These are phyloP conservation scores for Ceyx margarethae DNA, from an alignment of 2,113 vertebrate species.

Conservation along the genomic window DNA sequence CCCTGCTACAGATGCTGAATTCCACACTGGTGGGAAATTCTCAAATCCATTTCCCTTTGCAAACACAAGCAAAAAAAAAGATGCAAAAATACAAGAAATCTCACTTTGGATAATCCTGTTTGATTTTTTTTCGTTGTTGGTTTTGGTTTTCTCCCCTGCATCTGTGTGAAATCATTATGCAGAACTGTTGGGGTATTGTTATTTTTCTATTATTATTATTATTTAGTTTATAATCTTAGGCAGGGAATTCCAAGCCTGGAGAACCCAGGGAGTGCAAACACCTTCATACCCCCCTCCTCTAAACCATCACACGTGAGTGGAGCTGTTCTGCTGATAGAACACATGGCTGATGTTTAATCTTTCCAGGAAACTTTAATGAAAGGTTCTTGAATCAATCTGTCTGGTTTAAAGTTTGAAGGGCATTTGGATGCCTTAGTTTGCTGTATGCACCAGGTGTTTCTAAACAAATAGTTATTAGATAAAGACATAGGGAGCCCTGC, in stretches of 20 bases:
- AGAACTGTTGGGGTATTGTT: not conserved
- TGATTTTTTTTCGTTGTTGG: no score
- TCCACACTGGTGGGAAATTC: conserved; percentile 12
- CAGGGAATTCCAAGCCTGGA: not conserved
- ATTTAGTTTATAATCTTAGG: not conserved
- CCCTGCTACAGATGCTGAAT: conserved; percentile 15
- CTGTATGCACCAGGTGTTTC: conserved; percentile 32
- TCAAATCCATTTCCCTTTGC: conserved; percentile 11
- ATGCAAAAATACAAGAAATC: not conserved
- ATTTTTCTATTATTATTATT: not conserved
- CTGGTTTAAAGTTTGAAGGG: conserved; percentile 66
- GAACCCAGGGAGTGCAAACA: not conserved
- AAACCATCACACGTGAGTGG: not conserved
- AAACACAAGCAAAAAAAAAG: conserved; percentile 11
- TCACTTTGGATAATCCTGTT: not conserved
- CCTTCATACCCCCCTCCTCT: not conserved
- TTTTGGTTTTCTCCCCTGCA: not conserved
- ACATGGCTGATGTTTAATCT: conserved; percentile 57
- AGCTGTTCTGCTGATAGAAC: conserved; percentile 5
- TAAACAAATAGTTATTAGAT: conserved; percentile 44
- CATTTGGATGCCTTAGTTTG: conserved; percentile 4
- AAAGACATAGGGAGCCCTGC: not conserved
- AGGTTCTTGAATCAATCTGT: conserved; percentile 40
- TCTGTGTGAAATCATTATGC: not conserved
- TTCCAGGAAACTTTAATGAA: conserved; percentile 59